These are phyloP conservation scores for Colistium nudipinnis DNA, from an alignment of 2,113 vertebrate genomes.

Conservation along the genomic window DNA sequence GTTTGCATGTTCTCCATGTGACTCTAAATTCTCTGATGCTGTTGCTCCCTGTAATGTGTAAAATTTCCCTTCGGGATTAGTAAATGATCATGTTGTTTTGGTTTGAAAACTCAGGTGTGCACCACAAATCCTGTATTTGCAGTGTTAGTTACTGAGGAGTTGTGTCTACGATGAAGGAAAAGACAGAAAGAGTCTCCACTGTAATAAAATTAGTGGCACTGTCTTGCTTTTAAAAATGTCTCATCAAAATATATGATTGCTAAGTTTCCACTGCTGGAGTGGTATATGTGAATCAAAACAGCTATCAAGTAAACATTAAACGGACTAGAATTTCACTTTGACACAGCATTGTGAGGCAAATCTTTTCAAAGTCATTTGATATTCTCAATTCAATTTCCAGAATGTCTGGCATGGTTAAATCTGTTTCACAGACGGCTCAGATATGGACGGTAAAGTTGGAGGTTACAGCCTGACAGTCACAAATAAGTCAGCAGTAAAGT, in stretches of 20 bases:
- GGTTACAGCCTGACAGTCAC: background rate
- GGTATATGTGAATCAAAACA: background rate
- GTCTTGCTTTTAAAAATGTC: background rate
- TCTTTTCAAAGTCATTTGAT: background rate
- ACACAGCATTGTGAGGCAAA: background rate
- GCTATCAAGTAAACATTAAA: background rate
- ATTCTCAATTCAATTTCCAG: background rate
- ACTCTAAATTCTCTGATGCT: no score
- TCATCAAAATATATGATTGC: background rate
- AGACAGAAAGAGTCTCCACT: no score
- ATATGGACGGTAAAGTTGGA: background rate
- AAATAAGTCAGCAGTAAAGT: conserved; percentile 3
- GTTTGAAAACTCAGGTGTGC: no score
- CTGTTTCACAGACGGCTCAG: background rate
- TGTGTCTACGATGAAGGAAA: no score
- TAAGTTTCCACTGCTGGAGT: background rate
- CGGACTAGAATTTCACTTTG: background rate
- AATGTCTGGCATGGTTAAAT: background rate
- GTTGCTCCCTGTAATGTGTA: no score
- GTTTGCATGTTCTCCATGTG: no score
- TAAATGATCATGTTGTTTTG: no score
- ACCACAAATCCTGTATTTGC: no score
- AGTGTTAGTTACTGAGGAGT: no score
- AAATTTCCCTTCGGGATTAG: no score
- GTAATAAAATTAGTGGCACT: no score